phyloP scores from a whole-genome alignment of 2,797 vertebrate species.

The Furcifer pardalis region DNA sequence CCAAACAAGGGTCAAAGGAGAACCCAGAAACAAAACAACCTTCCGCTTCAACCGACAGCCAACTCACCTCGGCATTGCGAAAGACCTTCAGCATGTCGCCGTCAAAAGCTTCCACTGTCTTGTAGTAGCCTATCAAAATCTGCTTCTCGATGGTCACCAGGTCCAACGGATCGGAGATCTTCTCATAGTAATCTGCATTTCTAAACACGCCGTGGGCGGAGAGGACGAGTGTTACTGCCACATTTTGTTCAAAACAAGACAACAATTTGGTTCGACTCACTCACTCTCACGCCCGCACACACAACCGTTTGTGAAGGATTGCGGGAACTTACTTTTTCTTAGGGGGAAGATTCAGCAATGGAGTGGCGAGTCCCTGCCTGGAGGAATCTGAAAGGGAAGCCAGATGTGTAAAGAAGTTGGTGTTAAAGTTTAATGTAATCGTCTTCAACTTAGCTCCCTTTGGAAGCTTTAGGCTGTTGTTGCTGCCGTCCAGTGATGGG shows the following conservation, averaged over 20 bases:
- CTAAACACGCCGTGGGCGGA: constrained; percentile 63
- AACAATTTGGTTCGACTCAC: rapidly evolving
- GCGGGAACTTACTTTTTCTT: constrained; percentile 89
- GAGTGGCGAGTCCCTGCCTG: constrained; percentile 90
- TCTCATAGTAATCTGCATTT: constrained; percentile 96
- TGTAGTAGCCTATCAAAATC: constrained; percentile 94
- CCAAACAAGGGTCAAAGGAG: too few relatives aligned
- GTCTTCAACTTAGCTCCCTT: rapidly evolving
- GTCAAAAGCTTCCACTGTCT: constrained; percentile 94
- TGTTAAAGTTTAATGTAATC: not conserved
- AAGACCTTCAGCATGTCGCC: constrained; percentile 98
- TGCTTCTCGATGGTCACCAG: constrained; percentile 95
- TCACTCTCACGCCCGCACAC: rapidly evolving
- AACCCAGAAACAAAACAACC: rapidly evolving
- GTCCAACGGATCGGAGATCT: constrained; percentile 94
- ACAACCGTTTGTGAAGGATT: not conserved
- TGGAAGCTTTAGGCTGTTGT: too few relatives aligned
- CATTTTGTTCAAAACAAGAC: rapidly evolving
- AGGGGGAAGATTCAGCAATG: constrained; percentile 91
- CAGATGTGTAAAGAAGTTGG: constrained; percentile 4
- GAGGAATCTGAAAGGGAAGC: constrained; percentile 85
- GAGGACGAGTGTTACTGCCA: rapidly evolving
- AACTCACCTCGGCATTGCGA: constrained; percentile 89
- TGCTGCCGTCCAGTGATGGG: too few relatives aligned
- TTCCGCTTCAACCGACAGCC: not conserved